Evolutionary conservation across 2,113 vertebrate genomes (phyloP).

Genomic region (Athene cunicularia): DNA sequence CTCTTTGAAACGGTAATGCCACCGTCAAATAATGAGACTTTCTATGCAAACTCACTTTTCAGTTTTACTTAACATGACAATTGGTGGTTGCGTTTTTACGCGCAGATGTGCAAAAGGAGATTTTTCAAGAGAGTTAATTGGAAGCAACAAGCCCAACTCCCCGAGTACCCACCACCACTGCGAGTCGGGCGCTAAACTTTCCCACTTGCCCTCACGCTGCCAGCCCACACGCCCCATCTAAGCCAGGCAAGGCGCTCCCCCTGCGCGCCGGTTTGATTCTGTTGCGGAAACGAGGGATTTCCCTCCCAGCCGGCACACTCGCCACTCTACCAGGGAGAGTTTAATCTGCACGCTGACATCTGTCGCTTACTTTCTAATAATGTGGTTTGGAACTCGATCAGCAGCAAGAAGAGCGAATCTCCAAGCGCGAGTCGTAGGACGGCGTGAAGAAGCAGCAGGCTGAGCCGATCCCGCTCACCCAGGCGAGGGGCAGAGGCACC

Average conservation of each 20-base stretch:
- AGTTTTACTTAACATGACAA: background rate
- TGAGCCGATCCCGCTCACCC: background rate
- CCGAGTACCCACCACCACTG: background rate
- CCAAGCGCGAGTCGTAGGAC: background rate
- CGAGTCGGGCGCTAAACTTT: background rate
- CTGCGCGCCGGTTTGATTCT: background rate
- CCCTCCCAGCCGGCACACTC: slow-evolving; percentile 27
- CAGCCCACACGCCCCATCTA: background rate
- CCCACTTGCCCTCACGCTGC: background rate
- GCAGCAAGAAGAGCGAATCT: background rate
- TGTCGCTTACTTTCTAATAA: slow-evolving; percentile 65
- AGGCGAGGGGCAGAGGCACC: background rate
- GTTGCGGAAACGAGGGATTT: slow-evolving; percentile 17
- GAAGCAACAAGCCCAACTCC: background rate
- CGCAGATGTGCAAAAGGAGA: background rate
- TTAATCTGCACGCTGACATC: slow-evolving; percentile 57
- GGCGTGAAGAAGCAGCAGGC: background rate
- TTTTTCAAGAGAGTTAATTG: background rate
- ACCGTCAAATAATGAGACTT: background rate
- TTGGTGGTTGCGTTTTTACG: background rate
- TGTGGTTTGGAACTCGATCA: slow-evolving; percentile 47
- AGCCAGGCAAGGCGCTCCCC: background rate
- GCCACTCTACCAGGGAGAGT: slow-evolving; percentile 34
- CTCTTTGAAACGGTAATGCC: background rate
- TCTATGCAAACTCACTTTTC: background rate